phyloP scores from a whole-genome alignment of 2,888 invertebrate species.

The Orchesella flavescens region DNA sequence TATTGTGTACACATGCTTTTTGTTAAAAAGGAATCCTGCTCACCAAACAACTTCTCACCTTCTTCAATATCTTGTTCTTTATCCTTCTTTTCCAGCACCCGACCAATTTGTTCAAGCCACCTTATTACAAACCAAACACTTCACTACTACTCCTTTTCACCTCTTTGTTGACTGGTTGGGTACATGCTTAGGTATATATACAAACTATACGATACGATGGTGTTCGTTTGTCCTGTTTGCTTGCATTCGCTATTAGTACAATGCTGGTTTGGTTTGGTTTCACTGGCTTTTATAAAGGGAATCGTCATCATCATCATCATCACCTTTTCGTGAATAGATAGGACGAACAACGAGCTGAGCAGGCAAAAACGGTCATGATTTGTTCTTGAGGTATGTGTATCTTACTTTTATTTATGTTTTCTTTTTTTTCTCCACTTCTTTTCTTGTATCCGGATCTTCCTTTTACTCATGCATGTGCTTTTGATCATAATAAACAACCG shows the following conservation, averaged over 20 bases:
- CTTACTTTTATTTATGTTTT: slow-evolving; percentile 13
- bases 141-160: neutral
- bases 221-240: too few species aligned
- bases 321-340: too few species aligned
- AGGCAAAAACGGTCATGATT: neutral
- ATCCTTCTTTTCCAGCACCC: slow-evolving; percentile 52
- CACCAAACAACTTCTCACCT: slow-evolving; percentile 55
- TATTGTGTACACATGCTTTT: slow-evolving; percentile 56
- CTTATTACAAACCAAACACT: slow-evolving; percentile 50
- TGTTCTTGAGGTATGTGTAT: slow-evolving; percentile 9
- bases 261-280: too few species aligned
- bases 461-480: slow-evolving; percentile 19
- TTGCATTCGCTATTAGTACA: too few species aligned
- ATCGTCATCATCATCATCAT: too few species aligned
- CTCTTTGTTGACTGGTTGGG: too few species aligned
- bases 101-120: slow-evolving; percentile 62
- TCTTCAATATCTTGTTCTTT: slow-evolving; percentile 18
- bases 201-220: too few species aligned
- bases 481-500: slow-evolving; percentile 52
- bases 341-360: too few species aligned
- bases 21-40: slow-evolving; percentile 11
- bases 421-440: slow-evolving; percentile 21
- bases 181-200: too few species aligned
- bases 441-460: slow-evolving; percentile 29
- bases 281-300: too few species aligned